Base-by-base conservation (phyloP, 2,113 vertebrate species). In the Galeopterus variegatus region DNA sequence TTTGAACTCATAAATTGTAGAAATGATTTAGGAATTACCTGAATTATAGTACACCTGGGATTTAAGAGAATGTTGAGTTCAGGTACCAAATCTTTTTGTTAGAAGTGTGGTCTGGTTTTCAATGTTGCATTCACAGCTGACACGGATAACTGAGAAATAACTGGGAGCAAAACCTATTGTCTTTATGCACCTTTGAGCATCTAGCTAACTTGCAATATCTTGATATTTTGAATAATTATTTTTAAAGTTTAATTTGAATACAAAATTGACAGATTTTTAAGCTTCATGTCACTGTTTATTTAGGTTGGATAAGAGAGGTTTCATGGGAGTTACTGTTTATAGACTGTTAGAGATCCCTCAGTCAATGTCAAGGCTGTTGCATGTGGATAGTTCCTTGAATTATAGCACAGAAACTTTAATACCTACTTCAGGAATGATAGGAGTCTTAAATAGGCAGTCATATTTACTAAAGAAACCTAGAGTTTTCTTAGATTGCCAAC, bases 401-500 rank as follows among this genome's bases (percentile, higher is more conserved):
- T 97, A 98, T 82, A 98, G 97, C 95, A 52, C 92, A 95, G 84
- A 82, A 80, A 96, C 64, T 92, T 97, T 96, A 97, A 97, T 97
- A 82, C 21, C 83, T 88, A 97, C 97, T 52, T 98, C 94, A 98
- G 64, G 97, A 97, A 97, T 97, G 97, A 98, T 26, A 97, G 98
- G 93, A 92, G 95, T 92, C 97, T 88, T 92, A 98, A 97, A 93
- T 85, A 95, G 95, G 88, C 91, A 96, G 96, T 89, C 96, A 18
- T 88, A 98, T 97, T 98, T 96, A 96, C 93, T 67, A 91, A 90
- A 94, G 97, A 98, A 98, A 98, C 97, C 98, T 98, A 96, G 97
- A 98, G 97, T 98, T 98, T 98, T 97, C 97, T 97, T 98, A 98
- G 98, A 95, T 97, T 96, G 94, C 97, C 88, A 80, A 96, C 97